phyloP scores from a whole-genome alignment of 2,113 vertebrate species.

The Ictalurus furcatus region DNA sequence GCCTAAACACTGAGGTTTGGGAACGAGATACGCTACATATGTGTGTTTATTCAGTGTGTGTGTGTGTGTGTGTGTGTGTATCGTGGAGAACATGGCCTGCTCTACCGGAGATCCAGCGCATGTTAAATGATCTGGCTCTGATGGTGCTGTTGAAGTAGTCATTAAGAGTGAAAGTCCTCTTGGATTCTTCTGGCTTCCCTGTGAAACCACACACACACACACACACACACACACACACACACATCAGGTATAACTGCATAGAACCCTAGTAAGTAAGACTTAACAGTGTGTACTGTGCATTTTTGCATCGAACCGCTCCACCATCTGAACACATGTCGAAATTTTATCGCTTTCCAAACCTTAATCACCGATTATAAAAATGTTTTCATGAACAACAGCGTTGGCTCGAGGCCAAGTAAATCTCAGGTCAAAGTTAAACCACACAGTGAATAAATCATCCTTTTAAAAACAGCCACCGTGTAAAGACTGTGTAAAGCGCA shows the following conservation, averaged over 20 bases:
- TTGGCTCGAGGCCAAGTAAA: neutral
- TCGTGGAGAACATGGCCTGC: neutral
- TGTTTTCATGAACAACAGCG: no score
- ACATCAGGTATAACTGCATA: neutral
- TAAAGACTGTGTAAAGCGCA: neutral
- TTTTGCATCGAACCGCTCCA: neutral
- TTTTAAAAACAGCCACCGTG: neutral
- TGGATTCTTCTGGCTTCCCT: constrained; percentile 7
- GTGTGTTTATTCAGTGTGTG: neutral
- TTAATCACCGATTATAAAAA: neutral
- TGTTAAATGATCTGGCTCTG: constrained; percentile 80
- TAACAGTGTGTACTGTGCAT: neutral
- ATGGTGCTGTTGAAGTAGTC: constrained; percentile 85
- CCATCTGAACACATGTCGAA: no score
- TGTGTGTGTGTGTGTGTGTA: neutral
- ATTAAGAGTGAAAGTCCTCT: constrained; percentile 76
- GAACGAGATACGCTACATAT: neutral
- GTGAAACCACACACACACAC: constrained; percentile 29
- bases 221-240: constrained; percentile 7
- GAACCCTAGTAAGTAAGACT: neutral
- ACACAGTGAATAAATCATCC: constrained; percentile 17
- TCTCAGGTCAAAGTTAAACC: constrained; percentile 14
- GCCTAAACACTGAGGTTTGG: neutral
- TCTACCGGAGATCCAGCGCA: constrained; percentile 92
- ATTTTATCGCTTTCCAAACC: neutral